Evolutionary conservation across 1,140 invertebrate species (phyloP).

Genomic region (Drosophila triauraria): DNA sequence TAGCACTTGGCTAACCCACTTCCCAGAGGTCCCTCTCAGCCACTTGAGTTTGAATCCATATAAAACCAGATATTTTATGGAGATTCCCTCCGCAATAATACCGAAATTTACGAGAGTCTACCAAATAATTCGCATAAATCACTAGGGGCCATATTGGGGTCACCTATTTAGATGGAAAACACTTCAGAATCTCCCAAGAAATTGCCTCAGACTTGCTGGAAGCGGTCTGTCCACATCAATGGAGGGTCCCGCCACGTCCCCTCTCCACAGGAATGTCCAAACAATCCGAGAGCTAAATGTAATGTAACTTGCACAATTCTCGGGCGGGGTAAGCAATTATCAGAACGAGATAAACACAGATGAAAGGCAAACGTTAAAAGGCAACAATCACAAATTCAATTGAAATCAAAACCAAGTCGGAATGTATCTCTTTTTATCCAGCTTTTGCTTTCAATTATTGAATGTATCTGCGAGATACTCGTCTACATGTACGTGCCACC

Average conservation of each 20-base stretch:
- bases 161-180: slow-evolving; percentile 72
- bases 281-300: slow-evolving; percentile 46
- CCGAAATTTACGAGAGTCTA: slow-evolving; percentile 46
- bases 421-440: slow-evolving; percentile 44
- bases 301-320: slow-evolving; percentile 62
- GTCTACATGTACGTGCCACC: slow-evolving; percentile 53
- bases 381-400: slow-evolving; percentile 78
- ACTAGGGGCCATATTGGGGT: slow-evolving; percentile 55
- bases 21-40: slow-evolving; percentile 7
- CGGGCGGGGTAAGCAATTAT: slow-evolving; percentile 47
- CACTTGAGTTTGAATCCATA: slow-evolving; percentile 30
- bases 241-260: slow-evolving; percentile 12
- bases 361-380: slow-evolving; percentile 65
- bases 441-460: slow-evolving; percentile 37
- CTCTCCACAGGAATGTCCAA: slow-evolving; percentile 47
- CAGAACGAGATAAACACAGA: slow-evolving; percentile 67
- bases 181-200: slow-evolving; percentile 63
- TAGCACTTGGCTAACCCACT: slow-evolving; percentile 21
- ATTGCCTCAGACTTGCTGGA: slow-evolving; percentile 47
- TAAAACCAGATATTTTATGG: slow-evolving; percentile 44
- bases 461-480: slow-evolving; percentile 55
- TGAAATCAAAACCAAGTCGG: slow-evolving; percentile 56
- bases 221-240: slow-evolving; percentile 57
- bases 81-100: slow-evolving; percentile 34
- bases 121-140: slow-evolving; percentile 79